Evolutionary conservation across 2,888 invertebrate genomes (phyloP), one percentile per base, ranked within the genome.

Genomic region (Cerastis rubricosa): DNA sequence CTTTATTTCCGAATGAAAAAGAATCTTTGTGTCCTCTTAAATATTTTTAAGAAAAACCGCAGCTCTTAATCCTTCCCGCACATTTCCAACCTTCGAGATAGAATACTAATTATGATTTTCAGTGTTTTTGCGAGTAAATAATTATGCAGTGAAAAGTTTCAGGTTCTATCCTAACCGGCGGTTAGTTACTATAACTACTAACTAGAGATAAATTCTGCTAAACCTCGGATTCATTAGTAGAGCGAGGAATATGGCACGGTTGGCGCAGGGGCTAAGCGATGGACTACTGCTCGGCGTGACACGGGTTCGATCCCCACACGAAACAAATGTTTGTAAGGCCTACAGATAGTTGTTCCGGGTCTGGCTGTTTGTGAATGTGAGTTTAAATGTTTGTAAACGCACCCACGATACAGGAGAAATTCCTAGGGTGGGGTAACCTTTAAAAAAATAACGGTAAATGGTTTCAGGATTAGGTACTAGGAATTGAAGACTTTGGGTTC

Each of bases 31-130:
- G 19, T 29, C 4, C 11, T 3, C n/a, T 57, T 57, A 25, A 25
- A 25, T 29, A 35, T 19, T 19, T 11, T 61, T 9, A 35, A 40
- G 14, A 40, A 67, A 43, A 51, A 61, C 11, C 19, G 35, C 25
- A 1, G 0, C 4, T 0, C 9, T 6, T 12, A 59, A 74, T 61
- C 68, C 9, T 0, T 7, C n/a, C 76, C 87, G 84, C 91, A 80
- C 89, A 72, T 90, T 88, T 88, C 2, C 71, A 78, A 76, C 45
- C 51, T 66, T 76, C 71, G 61, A 89, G 87, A 91, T 89, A 88
- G 87, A 87, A 90, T 90, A 89, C 87, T 91, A 89, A 91, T 92
- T 90, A 90, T 89, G 85, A 89, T 91, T 92, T 88, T 88, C 88
- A 88, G 78, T 90, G 89, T 90, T 89, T n/a, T 90, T 85, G 83